Percentiles rank a stretch among this genome's conserved stretches.
phyloP scores from a whole-genome alignment of 1,140 invertebrate genomes.

The Tyrophagus putrescentiae region DNA sequence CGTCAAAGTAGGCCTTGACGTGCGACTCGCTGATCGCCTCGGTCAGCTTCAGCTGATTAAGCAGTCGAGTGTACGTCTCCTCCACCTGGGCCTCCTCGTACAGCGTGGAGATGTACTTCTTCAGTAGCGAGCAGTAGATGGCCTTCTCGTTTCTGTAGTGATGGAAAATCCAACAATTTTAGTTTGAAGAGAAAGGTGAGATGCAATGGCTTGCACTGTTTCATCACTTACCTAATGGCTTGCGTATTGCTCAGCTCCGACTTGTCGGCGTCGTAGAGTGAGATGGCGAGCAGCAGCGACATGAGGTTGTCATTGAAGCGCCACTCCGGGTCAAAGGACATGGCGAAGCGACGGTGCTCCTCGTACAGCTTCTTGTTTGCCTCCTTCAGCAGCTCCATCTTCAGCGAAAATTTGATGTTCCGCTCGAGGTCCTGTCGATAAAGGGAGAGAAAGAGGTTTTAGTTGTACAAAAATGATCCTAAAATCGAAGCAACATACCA shows the following conservation, averaged over 20 bases:
- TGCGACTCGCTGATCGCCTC: conserved; percentile 68
- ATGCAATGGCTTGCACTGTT: conserved; percentile 66
- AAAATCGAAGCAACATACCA: background rate
- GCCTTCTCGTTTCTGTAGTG: conserved; percentile 59
- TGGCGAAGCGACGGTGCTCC: conserved; percentile 61
- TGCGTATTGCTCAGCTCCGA: conserved; percentile 62
- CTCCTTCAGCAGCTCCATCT: conserved; percentile 67
- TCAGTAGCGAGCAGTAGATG: conserved; percentile 70
- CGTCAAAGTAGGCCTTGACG: conserved; percentile 69
- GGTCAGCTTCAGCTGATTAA: conserved; percentile 70
- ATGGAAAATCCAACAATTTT: background rate
- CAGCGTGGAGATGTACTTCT: conserved; percentile 65
- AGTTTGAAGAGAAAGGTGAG: conserved; percentile 19
- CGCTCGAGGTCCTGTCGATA: conserved; percentile 9
- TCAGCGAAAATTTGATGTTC: conserved; percentile 37
- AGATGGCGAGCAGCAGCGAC: conserved; percentile 71
- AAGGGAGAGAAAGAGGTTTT: conserved; percentile 25
- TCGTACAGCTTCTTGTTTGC: conserved; percentile 70
- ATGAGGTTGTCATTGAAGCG: conserved; percentile 70
- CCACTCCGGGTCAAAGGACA: conserved; percentile 61
- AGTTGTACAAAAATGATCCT: conserved; percentile 28
- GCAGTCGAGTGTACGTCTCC: conserved; percentile 48
- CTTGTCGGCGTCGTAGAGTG: conserved; percentile 67
- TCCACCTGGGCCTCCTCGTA: conserved; percentile 49
- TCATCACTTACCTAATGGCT: conserved; percentile 68